Evolutionary conservation across 2,113 vertebrate species (phyloP), one percentile per base, ranked within the genome.

Genomic region (Daphoenositta chrysoptera): DNA sequence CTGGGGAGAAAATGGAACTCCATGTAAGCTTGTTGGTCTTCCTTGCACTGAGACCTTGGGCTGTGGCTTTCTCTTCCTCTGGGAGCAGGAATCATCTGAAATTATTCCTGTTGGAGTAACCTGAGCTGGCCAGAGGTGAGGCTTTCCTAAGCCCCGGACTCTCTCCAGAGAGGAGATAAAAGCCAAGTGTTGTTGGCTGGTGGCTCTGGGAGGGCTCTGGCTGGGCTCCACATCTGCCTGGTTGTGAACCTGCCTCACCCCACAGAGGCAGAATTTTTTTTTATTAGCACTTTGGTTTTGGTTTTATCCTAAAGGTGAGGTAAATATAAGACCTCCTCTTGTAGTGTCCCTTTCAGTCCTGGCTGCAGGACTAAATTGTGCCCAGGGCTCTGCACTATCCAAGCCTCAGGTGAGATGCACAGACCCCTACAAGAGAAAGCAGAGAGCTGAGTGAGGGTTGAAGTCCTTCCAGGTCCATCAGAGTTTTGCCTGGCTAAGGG

Each of bases 401-500:
- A 53, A 0, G 18, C 27, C 30, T 83, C 72, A 51, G 30, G 33
- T 16, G 33, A 42, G 61, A 22, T 17, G 30, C 63, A 39, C 19
- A 61, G 66, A 76, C 21, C 23, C n/a, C 44, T 50, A 51, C 40
- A 47, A 31, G 35, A 60, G 56, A 90, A 79, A 69, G 27, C 82
- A 80, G 63, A 37, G 13, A 44, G 33, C 54, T 40, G 65, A 51
- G 35, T 30, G 60, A 90, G 60, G 53, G 23, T 2, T 75, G 51
- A 87, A 90, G 69, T 70, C 83, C 40, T 89, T 75, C 95, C 85
- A 93, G 47, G 48, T 89, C 76, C 37, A 10, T 50, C 39, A 11
- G 51, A 92, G 47, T 92, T 95, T 70, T 92, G 79, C 61, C 80
- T 89, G 80, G 56, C 56, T 70, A 53, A 93, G 51, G 86, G 39